Evolutionary conservation across 2,797 vertebrate genomes (phyloP), one percentile per base, ranked within the genome.

Genomic region (Enteromius fasciolatus): DNA sequence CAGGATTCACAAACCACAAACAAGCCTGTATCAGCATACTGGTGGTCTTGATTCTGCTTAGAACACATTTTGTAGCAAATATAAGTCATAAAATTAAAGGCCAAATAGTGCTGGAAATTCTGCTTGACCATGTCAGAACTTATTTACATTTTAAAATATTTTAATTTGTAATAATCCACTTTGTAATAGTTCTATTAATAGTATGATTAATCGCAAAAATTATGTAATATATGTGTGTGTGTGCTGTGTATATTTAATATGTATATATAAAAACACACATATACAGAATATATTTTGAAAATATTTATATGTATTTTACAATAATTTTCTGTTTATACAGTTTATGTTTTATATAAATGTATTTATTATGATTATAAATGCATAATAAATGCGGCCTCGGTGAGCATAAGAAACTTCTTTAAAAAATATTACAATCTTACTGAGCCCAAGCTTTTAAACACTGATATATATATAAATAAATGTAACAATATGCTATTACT

Each of bases 1-100:
- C 46, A 74, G 41, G 28, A 78, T 39, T 67, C 44, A 67, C 63
- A 59, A 70, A 57, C n/a, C 48, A 68, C 66, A 59, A 14, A 59
- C 50, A 70, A 57, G 41, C 41, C 46, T 73, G 41, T 25, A 17
- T 31, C 14, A 36, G 18, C 63, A 46, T 50, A 23, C 11, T 9
- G 4, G 18, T 70, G 28, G 36, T 46, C 48, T 63, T n/a, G 8
- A 2, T 31, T 66, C 59, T 44, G 4, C 69, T 81, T 17, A 61
- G 36, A 69, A 23, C n/a, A 1, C 17, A 46, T 48, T 70, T 6
- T 61, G 18, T 73, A 52, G 10, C 11, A 14, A 67, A 15, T 36
- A 28, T 46, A 33, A 73, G 31, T 20, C 10, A 20, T 73, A 12
- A 50, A 20, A 50, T 33, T 1, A n/a, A 28, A 70, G 44, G 44